These are phyloP conservation scores for Tachuris rubrigastra DNA, from an alignment of 2,113 vertebrate genomes.

Conservation along the genomic window DNA sequence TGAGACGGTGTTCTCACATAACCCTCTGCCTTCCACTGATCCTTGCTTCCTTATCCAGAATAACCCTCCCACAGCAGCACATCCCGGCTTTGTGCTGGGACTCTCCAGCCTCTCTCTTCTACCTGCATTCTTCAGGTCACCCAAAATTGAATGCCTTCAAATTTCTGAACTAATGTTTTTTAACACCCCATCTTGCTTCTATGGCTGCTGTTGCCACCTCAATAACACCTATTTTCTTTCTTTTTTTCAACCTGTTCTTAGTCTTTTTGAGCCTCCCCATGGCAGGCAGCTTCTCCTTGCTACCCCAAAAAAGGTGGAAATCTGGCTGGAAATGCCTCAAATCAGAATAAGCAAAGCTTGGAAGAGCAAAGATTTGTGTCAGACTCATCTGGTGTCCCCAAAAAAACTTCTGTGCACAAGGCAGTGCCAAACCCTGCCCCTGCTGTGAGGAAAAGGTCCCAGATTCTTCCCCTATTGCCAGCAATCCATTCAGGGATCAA, in stretches of 20 bases:
- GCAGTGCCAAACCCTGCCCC: neutral
- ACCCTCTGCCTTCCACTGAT: neutral
- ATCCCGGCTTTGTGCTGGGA: neutral
- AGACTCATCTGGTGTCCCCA: neutral
- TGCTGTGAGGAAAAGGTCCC: neutral
- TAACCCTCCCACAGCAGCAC: neutral
- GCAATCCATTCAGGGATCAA: neutral
- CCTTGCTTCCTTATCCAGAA: neutral
- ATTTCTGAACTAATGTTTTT: neutral
- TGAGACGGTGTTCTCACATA: neutral
- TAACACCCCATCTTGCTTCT: neutral
- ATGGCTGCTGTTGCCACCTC: neutral
- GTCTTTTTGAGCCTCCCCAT: neutral
- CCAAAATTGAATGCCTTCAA: neutral
- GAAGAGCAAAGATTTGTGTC: neutral
- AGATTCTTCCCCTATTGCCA: neutral
- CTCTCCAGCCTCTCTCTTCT: neutral
- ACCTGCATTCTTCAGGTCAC: neutral
- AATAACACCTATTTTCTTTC: neutral
- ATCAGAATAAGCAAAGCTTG: neutral
- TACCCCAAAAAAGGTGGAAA: neutral
- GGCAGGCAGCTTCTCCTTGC: neutral
- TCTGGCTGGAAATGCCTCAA: neutral
- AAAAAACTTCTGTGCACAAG: neutral
- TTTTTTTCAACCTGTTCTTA: neutral